Base-by-base conservation (phyloP, 2,113 vertebrate species). In the Chaetodon trifascialis region DNA sequence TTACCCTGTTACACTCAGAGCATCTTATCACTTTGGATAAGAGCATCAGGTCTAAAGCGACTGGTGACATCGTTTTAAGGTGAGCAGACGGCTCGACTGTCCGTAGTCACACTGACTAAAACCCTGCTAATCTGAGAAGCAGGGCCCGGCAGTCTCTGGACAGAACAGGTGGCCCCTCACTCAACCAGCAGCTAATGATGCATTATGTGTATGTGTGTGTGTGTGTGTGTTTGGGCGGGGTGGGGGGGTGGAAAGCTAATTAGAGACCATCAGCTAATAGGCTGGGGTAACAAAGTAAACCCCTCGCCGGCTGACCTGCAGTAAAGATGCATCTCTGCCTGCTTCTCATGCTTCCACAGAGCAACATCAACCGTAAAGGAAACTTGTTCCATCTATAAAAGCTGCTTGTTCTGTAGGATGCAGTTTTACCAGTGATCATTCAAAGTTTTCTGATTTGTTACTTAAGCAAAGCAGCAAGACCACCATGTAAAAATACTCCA, bases 141-240 rank as follows among this genome's bases (percentile, higher is more conserved):
- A 11, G 51, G 46, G 68, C 38, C 44, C 51, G 19, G 15, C 60
- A 1, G 64, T 19, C 65, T 68, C 73, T 21, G 74, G 51, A 58
- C 30, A 23, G 76, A 84, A 77, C 90, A 90, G 91, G 86, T 85
- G 88, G 82, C 81, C 85, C 44, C 42, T 67, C 11, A 14, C 52
- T 84, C 74, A 86, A 42, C 63, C 74, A 30, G 69, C 65, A 76
- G 75, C 67, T 82, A 68, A 72, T 84, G 56, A 82, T 76, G 65
- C 52, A 62, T 68, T 11, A 81, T 66, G 40, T 69, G 16, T 56
- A 1, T 44, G 58, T 51, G 58, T 34, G 56, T 49, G 54, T 59
- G 54, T 46, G 75, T 67, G 42, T 23, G 65, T 38, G 56, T 63
- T 10, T 5, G 47, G 1, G 10, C 25, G 15, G 42, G n/a, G 8